Percentiles rank a stretch among this genome's conserved stretches.
Conservation (phyloP, 2,113 vertebrate species). For the Callocephalon fimbriatum region DNA sequence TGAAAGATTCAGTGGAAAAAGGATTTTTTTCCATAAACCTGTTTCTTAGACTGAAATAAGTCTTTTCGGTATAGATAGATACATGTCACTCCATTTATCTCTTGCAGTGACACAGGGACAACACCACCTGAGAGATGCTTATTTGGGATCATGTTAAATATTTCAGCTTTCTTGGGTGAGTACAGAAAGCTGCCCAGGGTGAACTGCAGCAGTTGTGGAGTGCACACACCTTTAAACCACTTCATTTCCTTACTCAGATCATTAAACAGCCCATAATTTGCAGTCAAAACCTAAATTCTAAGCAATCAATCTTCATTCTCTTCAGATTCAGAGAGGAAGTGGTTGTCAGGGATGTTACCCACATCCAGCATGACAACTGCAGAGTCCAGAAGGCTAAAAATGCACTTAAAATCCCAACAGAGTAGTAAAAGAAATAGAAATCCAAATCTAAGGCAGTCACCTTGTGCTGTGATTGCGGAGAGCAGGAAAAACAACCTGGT, state of each 20-base stretch:
- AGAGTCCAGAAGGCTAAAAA: background rate
- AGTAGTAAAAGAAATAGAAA: background rate
- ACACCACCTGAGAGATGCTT: constrained; percentile 90
- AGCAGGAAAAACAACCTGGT: background rate
- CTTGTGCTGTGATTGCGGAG: background rate
- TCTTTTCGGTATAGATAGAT: background rate
- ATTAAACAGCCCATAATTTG: background rate
- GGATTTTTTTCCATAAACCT: background rate
- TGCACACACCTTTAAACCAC: background rate
- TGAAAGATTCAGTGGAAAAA: background rate
- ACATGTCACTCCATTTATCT: background rate
- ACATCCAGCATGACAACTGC: background rate
- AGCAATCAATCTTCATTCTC: background rate
- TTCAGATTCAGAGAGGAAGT: background rate
- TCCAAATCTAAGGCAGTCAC: background rate
- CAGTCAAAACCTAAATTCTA: background rate
- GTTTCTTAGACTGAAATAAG: background rate
- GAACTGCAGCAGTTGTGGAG: background rate
- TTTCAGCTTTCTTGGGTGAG: constrained; percentile 89
- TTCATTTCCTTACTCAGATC: background rate
- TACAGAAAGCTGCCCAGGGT: background rate
- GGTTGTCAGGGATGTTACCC: background rate
- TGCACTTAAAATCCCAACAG: background rate
- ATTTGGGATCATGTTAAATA: constrained; percentile 93
- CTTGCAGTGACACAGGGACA: constrained; percentile 89